A percentile compares a stretch with the other conserved stretches of the same genome.
phyloP scores from a whole-genome alignment of 2,113 vertebrate species.

The Speoplatyrhinus poulsoni region DNA sequence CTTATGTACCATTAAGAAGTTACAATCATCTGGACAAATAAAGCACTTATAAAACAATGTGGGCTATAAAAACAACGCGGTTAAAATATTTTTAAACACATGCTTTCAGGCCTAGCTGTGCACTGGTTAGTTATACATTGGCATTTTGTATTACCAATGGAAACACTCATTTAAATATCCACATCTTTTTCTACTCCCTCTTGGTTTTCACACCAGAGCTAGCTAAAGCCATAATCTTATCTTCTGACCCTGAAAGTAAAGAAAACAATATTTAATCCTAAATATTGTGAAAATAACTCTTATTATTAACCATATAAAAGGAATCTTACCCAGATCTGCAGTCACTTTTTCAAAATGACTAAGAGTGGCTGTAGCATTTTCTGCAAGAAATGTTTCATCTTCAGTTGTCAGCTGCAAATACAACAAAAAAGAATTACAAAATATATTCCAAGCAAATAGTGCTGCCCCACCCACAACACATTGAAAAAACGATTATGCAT shows the following conservation, averaged over 20 bases:
- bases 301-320: neutral
- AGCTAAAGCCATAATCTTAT: slow-evolving; percentile 95
- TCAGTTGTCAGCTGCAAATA: slow-evolving; percentile 83
- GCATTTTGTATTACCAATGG: slow-evolving; percentile 41
- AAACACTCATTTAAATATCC: slow-evolving; percentile 8
- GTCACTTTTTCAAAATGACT: slow-evolving; percentile 97
- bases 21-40: slow-evolving; percentile 39
- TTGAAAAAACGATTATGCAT: too few relatives aligned
- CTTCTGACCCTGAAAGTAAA: slow-evolving; percentile 85
- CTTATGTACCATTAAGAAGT: slow-evolving; percentile 36
- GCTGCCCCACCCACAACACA: too few relatives aligned
- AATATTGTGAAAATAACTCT: neutral
- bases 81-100: slow-evolving; percentile 46
- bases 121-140: slow-evolving; percentile 46
- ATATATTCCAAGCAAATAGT: neutral
- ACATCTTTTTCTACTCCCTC: slow-evolving; percentile 30
- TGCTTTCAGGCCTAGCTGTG: slow-evolving; percentile 29
- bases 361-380: slow-evolving; percentile 86
- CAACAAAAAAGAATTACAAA: neutral
- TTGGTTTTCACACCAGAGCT: slow-evolving; percentile 91
- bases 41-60: slow-evolving; percentile 49
- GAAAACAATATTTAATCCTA: neutral
- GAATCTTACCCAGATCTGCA: slow-evolving; percentile 82
- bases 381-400: slow-evolving; percentile 88
- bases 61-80: slow-evolving; percentile 50